Percentiles rank a stretch among this genome's conserved stretches.
Conservation (phyloP, 2,113 vertebrate species). For the Gallinago media region DNA sequence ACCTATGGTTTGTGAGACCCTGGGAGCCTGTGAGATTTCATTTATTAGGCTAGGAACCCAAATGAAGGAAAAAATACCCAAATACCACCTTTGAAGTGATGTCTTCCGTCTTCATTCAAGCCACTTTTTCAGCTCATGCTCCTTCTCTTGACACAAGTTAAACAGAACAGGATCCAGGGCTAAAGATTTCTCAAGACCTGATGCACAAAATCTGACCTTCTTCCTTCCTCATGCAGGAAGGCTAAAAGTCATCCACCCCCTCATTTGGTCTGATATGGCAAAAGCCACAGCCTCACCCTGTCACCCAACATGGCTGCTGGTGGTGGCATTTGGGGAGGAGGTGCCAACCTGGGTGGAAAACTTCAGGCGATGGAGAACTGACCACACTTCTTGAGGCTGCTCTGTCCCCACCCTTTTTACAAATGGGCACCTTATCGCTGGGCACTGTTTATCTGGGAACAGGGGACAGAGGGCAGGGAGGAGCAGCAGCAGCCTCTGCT, state of each 20-base stretch:
- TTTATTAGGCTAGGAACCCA: neutral
- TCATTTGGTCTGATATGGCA: neutral
- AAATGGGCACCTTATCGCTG: conserved; percentile 27
- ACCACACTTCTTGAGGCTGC: neutral
- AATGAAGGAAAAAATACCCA: neutral
- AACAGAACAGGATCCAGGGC: neutral
- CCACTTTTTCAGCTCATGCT: neutral
- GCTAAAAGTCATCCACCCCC: neutral
- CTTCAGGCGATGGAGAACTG: neutral
- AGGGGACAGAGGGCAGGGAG: conserved; percentile 15
- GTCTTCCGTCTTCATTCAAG: neutral
- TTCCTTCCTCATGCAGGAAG: neutral
- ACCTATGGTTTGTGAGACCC: neutral
- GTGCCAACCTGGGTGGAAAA: neutral
- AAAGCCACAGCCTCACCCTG: neutral
- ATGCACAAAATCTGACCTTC: rapidly evolving
- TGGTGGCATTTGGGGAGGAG: neutral
- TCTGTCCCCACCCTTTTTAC: conserved; percentile 10
- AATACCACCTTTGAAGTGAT: neutral
- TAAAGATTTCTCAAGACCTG: neutral
- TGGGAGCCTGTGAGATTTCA: neutral
- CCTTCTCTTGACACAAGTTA: neutral
- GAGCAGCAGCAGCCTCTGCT: neutral
- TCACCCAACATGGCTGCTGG: neutral
- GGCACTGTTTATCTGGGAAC: conserved; percentile 3